Evolutionary conservation across 2,888 invertebrate genomes (phyloP).

Genomic region (Hyposoter didymator): DNA sequence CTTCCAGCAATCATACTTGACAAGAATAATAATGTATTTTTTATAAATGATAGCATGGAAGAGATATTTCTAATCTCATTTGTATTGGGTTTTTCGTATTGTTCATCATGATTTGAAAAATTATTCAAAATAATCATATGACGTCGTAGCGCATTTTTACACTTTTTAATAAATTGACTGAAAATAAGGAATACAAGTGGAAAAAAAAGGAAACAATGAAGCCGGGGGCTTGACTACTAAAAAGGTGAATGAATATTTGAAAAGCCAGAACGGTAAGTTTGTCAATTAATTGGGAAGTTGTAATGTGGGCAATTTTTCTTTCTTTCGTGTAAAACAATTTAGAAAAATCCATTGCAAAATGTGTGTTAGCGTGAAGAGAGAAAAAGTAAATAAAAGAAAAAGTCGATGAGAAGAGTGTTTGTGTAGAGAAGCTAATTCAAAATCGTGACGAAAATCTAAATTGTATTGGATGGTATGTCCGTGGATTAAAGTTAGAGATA

Average conservation of each 20-base stretch:
- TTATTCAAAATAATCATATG: neutral
- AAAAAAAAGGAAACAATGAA: neutral
- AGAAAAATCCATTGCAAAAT: conserved; percentile 18
- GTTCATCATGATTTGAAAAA: neutral
- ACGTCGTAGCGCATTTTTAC: neutral
- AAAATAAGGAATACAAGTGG: neutral
- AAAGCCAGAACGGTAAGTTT: neutral
- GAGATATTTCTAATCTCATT: neutral
- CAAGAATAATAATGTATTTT: neutral
- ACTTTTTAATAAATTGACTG: neutral
- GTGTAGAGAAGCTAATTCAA: neutral
- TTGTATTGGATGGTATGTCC: neutral
- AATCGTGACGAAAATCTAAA: conserved; percentile 11
- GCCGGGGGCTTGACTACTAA: neutral
- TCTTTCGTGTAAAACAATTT: neutral
- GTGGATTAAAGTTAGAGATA: conserved; percentile 17
- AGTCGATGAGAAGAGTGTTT: neutral
- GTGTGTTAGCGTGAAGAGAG: neutral
- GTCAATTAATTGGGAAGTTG: conserved; percentile 1
- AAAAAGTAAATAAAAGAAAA: neutral
- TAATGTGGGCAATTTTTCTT: neutral
- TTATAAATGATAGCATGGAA: neutral
- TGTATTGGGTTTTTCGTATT: neutral
- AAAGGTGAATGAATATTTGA: neutral
- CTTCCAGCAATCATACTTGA: neutral